Percentiles rank a stretch among this genome's conserved stretches.
These are phyloP conservation scores for Trochalopteron elliotii DNA, from an alignment of 2,113 vertebrate genomes.

Conservation along the genomic window DNA sequence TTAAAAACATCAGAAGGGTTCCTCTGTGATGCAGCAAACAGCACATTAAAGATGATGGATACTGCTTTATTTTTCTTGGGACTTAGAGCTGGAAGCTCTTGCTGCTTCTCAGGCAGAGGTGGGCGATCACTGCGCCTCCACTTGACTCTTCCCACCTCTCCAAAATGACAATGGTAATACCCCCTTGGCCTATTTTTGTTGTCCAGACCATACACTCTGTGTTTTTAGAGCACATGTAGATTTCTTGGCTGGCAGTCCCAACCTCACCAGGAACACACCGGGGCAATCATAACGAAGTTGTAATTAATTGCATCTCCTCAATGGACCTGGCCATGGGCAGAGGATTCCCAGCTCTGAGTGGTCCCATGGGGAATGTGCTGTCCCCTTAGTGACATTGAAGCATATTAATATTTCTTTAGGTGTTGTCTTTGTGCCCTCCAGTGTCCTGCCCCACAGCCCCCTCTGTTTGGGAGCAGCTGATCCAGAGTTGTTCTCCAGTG, in stretches of 20 bases:
- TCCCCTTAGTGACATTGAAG: background rate
- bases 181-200: background rate
- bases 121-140: fast-evolving
- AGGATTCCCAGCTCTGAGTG: background rate
- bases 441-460: slow-evolving; percentile 4
- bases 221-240: background rate
- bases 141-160: background rate
- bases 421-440: background rate
- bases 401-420: background rate
- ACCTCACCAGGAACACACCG: fast-evolving
- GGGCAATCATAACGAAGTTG: fast-evolving
- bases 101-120: background rate
- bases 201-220: background rate
- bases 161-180: background rate
- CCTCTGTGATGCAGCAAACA: background rate
- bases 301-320: background rate
- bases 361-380: background rate
- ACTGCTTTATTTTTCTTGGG: background rate
- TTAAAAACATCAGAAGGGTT: background rate
- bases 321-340: background rate
- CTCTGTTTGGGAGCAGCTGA: background rate
- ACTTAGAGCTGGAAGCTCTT: background rate
- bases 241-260: background rate
- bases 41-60: background rate
- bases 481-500: slow-evolving; percentile 58